Evolutionary conservation across 2,797 vertebrate genomes (phyloP).

Genomic region (Aphelocoma californica): DNA sequence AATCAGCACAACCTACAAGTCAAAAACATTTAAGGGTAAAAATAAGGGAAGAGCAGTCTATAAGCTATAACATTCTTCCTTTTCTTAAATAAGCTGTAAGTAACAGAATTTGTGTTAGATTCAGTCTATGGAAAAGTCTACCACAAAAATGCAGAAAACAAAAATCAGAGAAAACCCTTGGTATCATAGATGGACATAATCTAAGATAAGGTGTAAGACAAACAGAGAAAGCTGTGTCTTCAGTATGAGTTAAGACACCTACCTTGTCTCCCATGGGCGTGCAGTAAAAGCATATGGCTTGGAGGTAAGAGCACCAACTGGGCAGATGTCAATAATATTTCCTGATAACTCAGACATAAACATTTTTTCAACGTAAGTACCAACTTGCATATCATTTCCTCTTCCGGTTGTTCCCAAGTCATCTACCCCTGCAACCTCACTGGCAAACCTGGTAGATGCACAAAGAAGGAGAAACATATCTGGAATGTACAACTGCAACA

Average conservation of each 20-base stretch:
- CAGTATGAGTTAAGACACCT: neutral
- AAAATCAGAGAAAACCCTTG: neutral
- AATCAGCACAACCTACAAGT: neutral
- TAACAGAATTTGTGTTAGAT: neutral
- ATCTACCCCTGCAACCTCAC: constrained; percentile 94
- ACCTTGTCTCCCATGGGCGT: constrained; percentile 94
- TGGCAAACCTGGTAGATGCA: constrained; percentile 86
- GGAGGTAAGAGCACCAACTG: constrained; percentile 93
- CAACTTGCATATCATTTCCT: constrained; percentile 95
- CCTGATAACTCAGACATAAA: constrained; percentile 97
- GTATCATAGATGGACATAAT: neutral
- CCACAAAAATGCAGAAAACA: neutral
- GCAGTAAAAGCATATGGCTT: constrained; percentile 97
- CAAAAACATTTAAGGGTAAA: neutral
- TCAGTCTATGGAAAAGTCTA: neutral
- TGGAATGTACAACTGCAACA: neutral
- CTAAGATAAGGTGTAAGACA: neutral
- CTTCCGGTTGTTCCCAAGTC: constrained; percentile 96
- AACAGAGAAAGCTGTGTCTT: neutral
- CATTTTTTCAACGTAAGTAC: constrained; percentile 98
- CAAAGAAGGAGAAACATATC: neutral
- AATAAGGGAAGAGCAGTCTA: neutral
- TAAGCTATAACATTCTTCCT: neutral
- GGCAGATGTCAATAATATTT: constrained; percentile 91
- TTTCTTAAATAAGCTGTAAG: neutral